Evolutionary conservation across 2,797 vertebrate genomes (phyloP).

Genomic region (Otolemur crassicaudatus): DNA sequence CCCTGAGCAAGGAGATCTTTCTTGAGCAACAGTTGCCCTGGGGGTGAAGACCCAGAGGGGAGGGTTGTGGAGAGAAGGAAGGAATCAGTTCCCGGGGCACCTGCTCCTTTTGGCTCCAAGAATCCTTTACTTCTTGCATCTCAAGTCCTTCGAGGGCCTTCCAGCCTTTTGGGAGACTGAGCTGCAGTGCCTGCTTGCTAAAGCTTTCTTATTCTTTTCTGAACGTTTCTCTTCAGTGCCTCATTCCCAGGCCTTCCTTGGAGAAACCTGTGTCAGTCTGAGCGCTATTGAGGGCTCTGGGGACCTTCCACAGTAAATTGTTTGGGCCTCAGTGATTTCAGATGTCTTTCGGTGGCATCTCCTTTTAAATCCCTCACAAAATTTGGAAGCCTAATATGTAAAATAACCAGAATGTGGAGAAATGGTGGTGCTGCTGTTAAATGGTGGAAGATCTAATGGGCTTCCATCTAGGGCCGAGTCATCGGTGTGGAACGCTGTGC

Average conservation of each 20-base stretch:
- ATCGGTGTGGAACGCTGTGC: not conserved
- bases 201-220: not conserved
- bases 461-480: not conserved
- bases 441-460: not conserved
- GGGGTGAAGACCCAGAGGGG: not conserved
- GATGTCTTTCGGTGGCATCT: not conserved
- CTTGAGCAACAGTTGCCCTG: not conserved
- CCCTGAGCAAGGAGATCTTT: not conserved
- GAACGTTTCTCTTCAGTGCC: not conserved
- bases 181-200: fast-evolving
- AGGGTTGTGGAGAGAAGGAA: not conserved
- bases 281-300: too few relatives aligned
- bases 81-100: not conserved
- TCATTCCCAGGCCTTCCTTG: not conserved
- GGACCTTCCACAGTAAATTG: not conserved
- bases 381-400: not conserved
- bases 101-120: not conserved
- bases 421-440: not conserved
- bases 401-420: not conserved
- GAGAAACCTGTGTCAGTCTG: not conserved
- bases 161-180: not conserved
- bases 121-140: not conserved
- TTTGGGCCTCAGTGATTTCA: not conserved
- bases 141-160: not conserved
- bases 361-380: not conserved